These are phyloP conservation scores for Cyanoderma ruficeps DNA, from an alignment of 2,113 vertebrate species.

Conservation along the genomic window DNA sequence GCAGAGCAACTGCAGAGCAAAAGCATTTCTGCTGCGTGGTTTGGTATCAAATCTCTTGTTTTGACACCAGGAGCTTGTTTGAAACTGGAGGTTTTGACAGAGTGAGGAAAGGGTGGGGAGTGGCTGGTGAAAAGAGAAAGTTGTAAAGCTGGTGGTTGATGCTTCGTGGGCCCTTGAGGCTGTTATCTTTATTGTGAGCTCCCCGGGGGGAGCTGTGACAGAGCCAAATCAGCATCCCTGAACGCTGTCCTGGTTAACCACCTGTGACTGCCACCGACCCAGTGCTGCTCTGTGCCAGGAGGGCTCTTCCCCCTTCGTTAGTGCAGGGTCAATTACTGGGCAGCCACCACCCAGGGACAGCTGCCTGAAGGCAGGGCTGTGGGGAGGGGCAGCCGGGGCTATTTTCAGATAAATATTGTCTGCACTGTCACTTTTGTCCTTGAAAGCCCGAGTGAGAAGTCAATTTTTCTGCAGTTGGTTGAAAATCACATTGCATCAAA, in stretches of 20 bases:
- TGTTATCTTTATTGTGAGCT: neutral
- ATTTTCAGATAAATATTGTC: neutral
- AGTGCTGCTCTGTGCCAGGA: neutral
- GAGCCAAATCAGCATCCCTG: neutral
- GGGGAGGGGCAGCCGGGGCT: neutral
- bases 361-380: neutral
- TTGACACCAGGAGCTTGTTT: neutral
- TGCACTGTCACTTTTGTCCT: neutral
- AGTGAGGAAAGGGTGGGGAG: neutral
- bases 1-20: neutral
- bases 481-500: constrained; percentile 11
- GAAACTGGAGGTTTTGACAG: neutral
- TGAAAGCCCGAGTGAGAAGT: neutral
- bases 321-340: neutral
- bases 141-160: neutral
- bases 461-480: neutral
- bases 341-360: neutral
- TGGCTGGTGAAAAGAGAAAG: neutral
- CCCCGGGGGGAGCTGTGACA: neutral
- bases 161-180: neutral
- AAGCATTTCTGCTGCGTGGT: neutral
- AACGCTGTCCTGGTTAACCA: neutral
- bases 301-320: neutral
- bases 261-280: neutral
- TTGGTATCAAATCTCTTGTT: neutral